These are phyloP conservation scores for Platycnemis pennipes DNA, from an alignment of 2,888 invertebrate species.

Conservation along the genomic window DNA sequence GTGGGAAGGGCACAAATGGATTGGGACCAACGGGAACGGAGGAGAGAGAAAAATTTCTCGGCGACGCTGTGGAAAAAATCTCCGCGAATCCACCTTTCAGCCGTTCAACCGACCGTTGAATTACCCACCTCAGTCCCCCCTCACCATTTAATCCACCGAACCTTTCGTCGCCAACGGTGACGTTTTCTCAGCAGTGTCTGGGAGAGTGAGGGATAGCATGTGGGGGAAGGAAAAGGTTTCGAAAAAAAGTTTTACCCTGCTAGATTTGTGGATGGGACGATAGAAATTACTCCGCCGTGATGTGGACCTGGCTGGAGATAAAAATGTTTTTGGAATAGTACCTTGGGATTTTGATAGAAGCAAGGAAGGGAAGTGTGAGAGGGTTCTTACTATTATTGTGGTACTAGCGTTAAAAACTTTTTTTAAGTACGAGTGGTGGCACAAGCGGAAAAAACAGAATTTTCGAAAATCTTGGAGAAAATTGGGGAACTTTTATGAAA, in stretches of 20 bases:
- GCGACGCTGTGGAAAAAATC: not conserved
- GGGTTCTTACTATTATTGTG: no score
- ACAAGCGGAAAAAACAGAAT: no score
- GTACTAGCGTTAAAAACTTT: no score
- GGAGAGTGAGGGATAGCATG: not conserved
- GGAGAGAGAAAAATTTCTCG: not conserved
- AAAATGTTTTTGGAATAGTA: no score
- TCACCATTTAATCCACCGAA: not conserved
- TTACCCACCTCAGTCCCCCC: not conserved
- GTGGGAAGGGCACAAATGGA: not conserved
- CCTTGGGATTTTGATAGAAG: no score
- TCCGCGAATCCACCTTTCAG: not conserved
- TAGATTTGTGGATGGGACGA: not conserved
- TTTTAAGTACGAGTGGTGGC: no score
- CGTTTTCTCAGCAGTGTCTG: not conserved
- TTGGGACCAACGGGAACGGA: not conserved
- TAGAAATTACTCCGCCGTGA: not conserved
- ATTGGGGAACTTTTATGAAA: no score
- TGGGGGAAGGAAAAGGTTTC: not conserved
- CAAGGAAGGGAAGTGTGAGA: no score
- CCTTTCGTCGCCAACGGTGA: not conserved
- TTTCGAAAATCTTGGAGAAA: no score
- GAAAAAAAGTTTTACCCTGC: not conserved
- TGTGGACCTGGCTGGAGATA: not conserved
- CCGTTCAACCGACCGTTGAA: not conserved